Evolutionary conservation across 2,797 vertebrate genomes (phyloP).

Genomic region (Phataginus tetradactyla): DNA sequence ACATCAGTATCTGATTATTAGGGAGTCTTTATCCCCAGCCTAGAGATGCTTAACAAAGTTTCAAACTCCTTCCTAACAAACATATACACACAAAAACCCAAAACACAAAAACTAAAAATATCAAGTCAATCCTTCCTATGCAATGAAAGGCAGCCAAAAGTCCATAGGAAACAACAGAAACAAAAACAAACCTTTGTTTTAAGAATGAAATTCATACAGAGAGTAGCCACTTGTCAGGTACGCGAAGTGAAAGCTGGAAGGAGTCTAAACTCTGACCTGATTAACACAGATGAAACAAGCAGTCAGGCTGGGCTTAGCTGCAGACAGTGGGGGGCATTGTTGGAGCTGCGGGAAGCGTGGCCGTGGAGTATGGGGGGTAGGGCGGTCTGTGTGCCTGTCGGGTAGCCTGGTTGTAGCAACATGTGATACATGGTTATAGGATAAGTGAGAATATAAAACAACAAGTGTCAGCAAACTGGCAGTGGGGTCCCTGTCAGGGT

Average conservation of each 20-base stretch:
- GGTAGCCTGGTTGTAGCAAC: background rate
- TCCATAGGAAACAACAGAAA: background rate
- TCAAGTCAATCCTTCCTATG: background rate
- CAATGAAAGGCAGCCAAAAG: background rate
- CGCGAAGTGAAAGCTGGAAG: background rate
- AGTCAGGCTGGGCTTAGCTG: background rate
- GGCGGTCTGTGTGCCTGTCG: background rate
- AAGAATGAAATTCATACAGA: background rate
- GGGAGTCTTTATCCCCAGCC: background rate
- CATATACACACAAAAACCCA: background rate
- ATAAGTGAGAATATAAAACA: background rate
- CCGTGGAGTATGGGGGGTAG: background rate
- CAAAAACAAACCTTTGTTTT: background rate
- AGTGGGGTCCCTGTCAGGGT: no score
- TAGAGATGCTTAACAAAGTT: background rate
- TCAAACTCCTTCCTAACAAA: background rate
- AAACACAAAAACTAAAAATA: background rate
- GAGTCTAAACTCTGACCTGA: background rate
- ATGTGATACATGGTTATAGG: background rate
- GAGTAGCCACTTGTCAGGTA: background rate
- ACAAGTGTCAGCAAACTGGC: background rate
- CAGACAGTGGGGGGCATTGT: background rate
- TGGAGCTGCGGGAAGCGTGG: background rate
- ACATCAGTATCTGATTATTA: background rate
- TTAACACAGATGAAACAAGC: background rate